Conservation (phyloP, 2,113 vertebrate genomes). For the Natator depressus region DNA sequence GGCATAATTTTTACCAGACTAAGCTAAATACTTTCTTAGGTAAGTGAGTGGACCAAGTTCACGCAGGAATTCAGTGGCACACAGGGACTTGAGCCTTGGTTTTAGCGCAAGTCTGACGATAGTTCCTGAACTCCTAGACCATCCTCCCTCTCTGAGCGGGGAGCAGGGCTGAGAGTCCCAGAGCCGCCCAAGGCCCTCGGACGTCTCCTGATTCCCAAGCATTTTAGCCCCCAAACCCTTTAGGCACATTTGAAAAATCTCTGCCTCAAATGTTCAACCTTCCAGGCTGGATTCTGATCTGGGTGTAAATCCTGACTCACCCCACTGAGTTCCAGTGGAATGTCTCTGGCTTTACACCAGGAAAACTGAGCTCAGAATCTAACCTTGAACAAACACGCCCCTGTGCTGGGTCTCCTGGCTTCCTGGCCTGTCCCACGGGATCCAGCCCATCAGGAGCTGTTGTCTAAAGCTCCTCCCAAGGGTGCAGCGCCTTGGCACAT, state of each 20-base stretch:
- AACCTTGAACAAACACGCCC: background rate
- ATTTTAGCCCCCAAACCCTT: background rate
- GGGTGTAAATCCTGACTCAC: background rate
- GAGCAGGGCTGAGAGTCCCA: too few species aligned
- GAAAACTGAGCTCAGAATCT: background rate
- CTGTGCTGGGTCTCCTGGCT: background rate
- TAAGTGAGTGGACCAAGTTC: background rate
- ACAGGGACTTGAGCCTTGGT: too few species aligned
- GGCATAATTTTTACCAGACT: too few species aligned
- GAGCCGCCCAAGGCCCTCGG: too few species aligned
- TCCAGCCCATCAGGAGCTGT: background rate
- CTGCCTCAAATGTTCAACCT: background rate
- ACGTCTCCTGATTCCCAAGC: too few species aligned
- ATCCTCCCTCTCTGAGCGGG: too few species aligned
- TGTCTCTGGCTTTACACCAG: background rate
- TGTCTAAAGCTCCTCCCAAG: background rate
- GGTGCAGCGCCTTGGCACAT: rapidly evolving
- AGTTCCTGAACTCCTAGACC: too few species aligned
- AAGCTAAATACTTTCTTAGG: too few species aligned
- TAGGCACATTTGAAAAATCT: background rate
- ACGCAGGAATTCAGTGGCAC: background rate
- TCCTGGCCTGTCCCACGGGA: background rate
- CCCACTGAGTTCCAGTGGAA: background rate
- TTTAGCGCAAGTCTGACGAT: too few species aligned
- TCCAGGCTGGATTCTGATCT: background rate